Percentiles rank a stretch among this genome's conserved stretches.
Conservation (phyloP, 1,140 invertebrate species). For the Neelides sp. region DNA sequence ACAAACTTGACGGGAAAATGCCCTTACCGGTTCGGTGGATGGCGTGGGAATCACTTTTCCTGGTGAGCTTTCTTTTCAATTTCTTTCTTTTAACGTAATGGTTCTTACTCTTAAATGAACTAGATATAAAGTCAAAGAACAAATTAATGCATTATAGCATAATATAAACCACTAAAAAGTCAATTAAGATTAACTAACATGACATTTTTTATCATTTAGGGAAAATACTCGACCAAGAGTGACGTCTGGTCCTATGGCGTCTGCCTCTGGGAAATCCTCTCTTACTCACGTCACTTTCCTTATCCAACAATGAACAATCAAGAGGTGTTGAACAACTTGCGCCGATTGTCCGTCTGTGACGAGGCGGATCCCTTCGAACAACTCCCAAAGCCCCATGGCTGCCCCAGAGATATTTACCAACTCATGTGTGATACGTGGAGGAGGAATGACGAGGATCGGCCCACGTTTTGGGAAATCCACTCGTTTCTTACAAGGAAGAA, state of each 20-base stretch:
- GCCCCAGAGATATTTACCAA: slow-evolving; percentile 73
- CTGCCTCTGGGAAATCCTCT: slow-evolving; percentile 61
- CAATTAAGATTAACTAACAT: no score
- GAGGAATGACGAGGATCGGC: slow-evolving; percentile 57
- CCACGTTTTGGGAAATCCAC: slow-evolving; percentile 73
- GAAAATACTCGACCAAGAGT: slow-evolving; percentile 55
- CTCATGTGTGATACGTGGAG: slow-evolving; percentile 85
- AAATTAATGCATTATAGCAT: no score
- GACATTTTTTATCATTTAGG: slow-evolving; percentile 31
- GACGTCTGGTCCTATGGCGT: slow-evolving; percentile 68
- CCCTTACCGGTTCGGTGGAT: slow-evolving; percentile 69
- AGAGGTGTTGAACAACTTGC: slow-evolving; percentile 58
- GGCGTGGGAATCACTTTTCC: slow-evolving; percentile 65
- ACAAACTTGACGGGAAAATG: slow-evolving; percentile 63
- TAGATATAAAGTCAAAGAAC: no score
- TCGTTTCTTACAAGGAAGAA: slow-evolving; percentile 75
- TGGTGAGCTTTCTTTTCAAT: slow-evolving; percentile 48
- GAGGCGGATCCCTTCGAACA: slow-evolving; percentile 44
- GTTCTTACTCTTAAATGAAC: no score
- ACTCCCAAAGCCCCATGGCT: slow-evolving; percentile 52
- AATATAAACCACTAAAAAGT: no score
- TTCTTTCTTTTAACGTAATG: no score
- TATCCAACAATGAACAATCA: slow-evolving; percentile 56
- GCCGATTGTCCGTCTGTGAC: slow-evolving; percentile 49
- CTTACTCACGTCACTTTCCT: slow-evolving; percentile 50